Evolutionary conservation across 2,797 vertebrate species (phyloP), one percentile per base, ranked within the genome.

Genomic region (Tamandua tetradactyla): DNA sequence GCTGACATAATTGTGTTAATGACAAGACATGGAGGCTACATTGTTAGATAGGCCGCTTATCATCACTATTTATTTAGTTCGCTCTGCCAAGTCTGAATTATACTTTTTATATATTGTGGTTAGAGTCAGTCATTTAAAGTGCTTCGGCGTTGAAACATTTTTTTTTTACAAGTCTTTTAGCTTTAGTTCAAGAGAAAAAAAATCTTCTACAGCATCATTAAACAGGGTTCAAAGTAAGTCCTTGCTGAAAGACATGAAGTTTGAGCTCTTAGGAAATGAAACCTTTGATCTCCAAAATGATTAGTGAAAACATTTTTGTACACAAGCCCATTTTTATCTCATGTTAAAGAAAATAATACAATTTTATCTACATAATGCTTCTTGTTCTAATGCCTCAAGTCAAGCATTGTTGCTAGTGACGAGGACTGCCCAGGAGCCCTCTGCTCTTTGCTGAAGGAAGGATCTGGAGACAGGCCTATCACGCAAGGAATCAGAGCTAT

Each of bases 1-100:
- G 95, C 97, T 97, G 98, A 98, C 98, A 98, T 98, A 98, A 98
- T 98, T 98, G 97, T 98, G 98, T 97, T 98, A 98, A 98, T 98
- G 98, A 98, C 98, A 98, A 97, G 98, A 98, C 96, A 95, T 64
- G 96, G 94, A 94, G 96, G 96, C 94, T 98, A 92, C 96, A 94
- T 98, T 98, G 97, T 98, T 97, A 97, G 98, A 95, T 98, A 97
- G 97, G 98, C 98, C n/a, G 22, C 98, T 98, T 98, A 98, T 98
- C 98, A 97, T 98, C 98, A 89, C 98, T 98, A 97, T 98, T 97
- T 98, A 97, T 97, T 97, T 98, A 97, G 96, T 94, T 98, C 94
- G 32, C 66, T 98, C 97, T 97, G 98, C 98, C 97, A 97, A 97
- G 96, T 97, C 97, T 94, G 95, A 98, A 96, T 98, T 98, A 94